Base-by-base conservation (phyloP, 37 sponge, comb jelly and placozoan genomes). In the Cladorhizidae sp. region DNA sequence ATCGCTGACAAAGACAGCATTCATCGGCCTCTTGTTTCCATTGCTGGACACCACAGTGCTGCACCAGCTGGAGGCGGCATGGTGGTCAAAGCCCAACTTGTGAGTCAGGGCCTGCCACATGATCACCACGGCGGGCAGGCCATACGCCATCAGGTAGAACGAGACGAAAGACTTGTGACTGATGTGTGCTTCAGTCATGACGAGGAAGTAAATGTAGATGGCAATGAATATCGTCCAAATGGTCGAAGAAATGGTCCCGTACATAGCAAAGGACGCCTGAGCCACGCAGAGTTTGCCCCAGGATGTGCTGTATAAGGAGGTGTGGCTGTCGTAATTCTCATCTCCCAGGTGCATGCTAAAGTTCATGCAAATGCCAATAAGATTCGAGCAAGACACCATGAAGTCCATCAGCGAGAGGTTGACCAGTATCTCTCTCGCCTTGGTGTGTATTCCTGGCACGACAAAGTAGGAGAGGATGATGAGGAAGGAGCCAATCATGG, bases 41-140 rank as follows among this genome's bases (percentile, higher is more conserved):
- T 51, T 31, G 25, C 68, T 29, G 28, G 17, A 28, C 0, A 81
- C 36, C 20, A 67, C 70, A 56, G 87, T 26, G 3, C 89, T 72
- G 57, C 93, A 92, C 93, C 93, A 92, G 7, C 92, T 88, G 0
- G 85, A 83, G 15, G 89, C 89, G 28, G 85, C 76, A 15, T 76
- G 26, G 0, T 56, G 57, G 18, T 78, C 50, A 43, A 75, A 64
- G 18, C 80, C 80, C 25, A 87, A 72, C 14, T 67, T 57, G 2
- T 54, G 36, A 0, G 82, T 87, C 1, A 59, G 20, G 15, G 70
- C 28, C 1, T 70, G 38, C 89, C 89, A 88, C 41, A 78, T 39
- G n/a, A 73, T 70, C 36, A 77, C 17, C 0, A 63, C 20, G 7
- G 77, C 78, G 18, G 89, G 89, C 40, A 88, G 37, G 0, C 83